phyloP scores from a whole-genome alignment of 2,888 invertebrate genomes.

The Lysandra coridon region DNA sequence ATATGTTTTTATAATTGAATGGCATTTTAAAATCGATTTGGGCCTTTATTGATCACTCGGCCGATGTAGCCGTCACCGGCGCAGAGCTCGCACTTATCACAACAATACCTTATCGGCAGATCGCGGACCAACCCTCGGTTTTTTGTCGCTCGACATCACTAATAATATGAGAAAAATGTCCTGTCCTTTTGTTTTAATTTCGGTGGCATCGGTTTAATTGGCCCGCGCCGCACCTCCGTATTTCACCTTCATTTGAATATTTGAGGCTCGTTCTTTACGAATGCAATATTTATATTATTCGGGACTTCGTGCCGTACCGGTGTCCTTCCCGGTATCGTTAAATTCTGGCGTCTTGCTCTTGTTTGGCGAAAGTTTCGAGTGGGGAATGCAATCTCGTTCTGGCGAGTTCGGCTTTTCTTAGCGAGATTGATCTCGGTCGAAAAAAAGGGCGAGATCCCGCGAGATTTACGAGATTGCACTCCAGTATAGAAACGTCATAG shows the following conservation, averaged over 20 bases:
- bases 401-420: no score
- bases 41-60: slow-evolving; percentile 62
- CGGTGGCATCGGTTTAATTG: slow-evolving; percentile 81
- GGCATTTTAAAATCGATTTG: slow-evolving; percentile 25
- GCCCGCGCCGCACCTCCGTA: slow-evolving; percentile 79
- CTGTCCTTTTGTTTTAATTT: slow-evolving; percentile 80
- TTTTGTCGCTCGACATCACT: slow-evolving; percentile 78
- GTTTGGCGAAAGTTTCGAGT: slow-evolving; percentile 41
- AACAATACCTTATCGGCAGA: slow-evolving; percentile 78
- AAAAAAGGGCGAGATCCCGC: no score
- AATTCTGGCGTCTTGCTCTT: slow-evolving; percentile 73
- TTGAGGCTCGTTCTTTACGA: slow-evolving; percentile 77
- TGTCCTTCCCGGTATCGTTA: slow-evolving; percentile 78
- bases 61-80: slow-evolving; percentile 70
- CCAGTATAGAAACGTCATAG: no score
- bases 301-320: slow-evolving; percentile 75
- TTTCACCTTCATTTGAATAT: slow-evolving; percentile 81
- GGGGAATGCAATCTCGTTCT: no score
- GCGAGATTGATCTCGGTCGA: no score
- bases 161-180: slow-evolving; percentile 80
- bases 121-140: slow-evolving; percentile 74
- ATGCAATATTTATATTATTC: slow-evolving; percentile 76
- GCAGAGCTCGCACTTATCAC: slow-evolving; percentile 72
- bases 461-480: no score
- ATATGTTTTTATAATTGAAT: slow-evolving; percentile 19